Percentiles rank a stretch among this genome's conserved stretches.
phyloP scores from a whole-genome alignment of 2,888 invertebrate genomes.

The Rotaria magnacalcarata region DNA sequence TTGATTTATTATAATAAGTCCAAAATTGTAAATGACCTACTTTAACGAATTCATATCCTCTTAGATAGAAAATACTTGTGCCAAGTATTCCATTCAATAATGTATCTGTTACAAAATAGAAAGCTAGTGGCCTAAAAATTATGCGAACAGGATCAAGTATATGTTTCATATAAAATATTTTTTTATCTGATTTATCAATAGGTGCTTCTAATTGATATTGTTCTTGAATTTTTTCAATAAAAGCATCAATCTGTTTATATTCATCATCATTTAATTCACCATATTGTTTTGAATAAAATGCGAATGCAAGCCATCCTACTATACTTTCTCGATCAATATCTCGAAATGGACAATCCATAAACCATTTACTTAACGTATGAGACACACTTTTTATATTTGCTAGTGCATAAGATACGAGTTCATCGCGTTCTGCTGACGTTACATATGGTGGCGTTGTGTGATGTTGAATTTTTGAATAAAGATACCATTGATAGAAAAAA shows the following conservation, averaged over 20 bases:
- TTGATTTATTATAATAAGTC: background rate
- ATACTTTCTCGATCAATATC: constrained; percentile 16
- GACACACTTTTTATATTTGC: background rate
- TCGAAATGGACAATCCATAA: background rate
- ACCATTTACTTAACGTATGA: background rate
- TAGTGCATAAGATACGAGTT: background rate
- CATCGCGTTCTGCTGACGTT: background rate
- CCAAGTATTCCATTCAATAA: background rate
- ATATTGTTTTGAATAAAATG: background rate
- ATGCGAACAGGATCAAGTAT: constrained; percentile 26
- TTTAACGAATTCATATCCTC: background rate
- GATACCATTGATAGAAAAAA: constrained; percentile 5
- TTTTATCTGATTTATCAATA: background rate
- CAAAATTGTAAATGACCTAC: background rate
- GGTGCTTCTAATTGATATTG: background rate
- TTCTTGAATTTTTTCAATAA: background rate
- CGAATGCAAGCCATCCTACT: background rate
- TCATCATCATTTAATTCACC: background rate
- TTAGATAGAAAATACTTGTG: background rate
- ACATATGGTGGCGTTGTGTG: background rate
- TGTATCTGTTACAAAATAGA: background rate
- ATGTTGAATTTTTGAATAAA: background rate
- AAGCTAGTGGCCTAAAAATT: constrained; percentile 6
- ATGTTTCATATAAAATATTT: constrained; percentile 8
- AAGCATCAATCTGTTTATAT: background rate